Conservation (phyloP, 2,888 invertebrate genomes). For the Epicampocera succincta region DNA sequence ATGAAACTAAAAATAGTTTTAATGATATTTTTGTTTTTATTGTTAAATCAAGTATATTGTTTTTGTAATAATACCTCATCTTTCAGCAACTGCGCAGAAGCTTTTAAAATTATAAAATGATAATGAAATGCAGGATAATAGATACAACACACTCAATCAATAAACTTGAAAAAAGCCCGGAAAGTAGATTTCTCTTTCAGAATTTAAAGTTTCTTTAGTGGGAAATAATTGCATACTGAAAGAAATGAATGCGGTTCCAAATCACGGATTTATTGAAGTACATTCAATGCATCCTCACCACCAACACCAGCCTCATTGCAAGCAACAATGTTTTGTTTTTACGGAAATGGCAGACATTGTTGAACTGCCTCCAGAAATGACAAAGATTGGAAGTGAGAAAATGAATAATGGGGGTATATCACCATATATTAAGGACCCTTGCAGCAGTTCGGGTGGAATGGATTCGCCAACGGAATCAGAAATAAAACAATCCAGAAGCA, state of each 20-base stretch:
- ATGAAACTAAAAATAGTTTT: too few relatives aligned
- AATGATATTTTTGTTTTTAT: too few relatives aligned
- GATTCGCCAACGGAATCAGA: constrained; percentile 71
- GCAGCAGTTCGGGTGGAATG: constrained; percentile 74
- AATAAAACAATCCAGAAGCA: constrained; percentile 75
- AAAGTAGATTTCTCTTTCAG: not conserved
- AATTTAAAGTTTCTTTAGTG: not conserved
- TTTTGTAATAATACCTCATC: too few relatives aligned
- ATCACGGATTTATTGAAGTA: constrained; percentile 81
- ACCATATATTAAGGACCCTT: constrained; percentile 79
- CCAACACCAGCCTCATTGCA: constrained; percentile 78
- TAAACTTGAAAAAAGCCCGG: constrained; percentile 29
- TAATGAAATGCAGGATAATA: constrained; percentile 4
- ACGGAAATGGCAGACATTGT: constrained; percentile 81
- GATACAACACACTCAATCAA: constrained; percentile 38
- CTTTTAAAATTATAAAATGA: constrained; percentile 25
- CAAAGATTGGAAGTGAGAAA: constrained; percentile 79
- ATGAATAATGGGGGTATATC: constrained; percentile 78
- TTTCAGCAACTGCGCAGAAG: constrained; percentile 53
- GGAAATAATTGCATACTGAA: not conserved
- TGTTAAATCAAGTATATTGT: too few relatives aligned
- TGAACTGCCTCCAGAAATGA: constrained; percentile 81
- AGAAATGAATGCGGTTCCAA: constrained; percentile 81
- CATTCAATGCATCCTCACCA: constrained; percentile 79
- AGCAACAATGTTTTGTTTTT: constrained; percentile 81